Evolutionary conservation across 2,888 invertebrate genomes (phyloP).

Genomic region (Eulithis testata): DNA sequence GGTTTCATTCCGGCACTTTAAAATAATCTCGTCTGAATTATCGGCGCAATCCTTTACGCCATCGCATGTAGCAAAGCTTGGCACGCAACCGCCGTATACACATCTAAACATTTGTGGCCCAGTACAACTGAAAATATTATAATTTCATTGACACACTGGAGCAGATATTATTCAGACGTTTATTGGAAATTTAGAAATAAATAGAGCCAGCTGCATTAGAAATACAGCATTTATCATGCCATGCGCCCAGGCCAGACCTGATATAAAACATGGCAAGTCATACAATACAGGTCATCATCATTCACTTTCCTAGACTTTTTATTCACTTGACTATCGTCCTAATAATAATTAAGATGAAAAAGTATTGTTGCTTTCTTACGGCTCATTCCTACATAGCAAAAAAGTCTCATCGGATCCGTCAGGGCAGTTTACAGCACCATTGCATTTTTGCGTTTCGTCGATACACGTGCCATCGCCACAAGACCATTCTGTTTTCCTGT

Average conservation of each 20-base stretch:
- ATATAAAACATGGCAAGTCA: no score
- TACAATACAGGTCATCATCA: no score
- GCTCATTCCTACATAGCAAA: conserved; percentile 12
- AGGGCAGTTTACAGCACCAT: conserved; percentile 31
- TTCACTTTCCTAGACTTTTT: no score
- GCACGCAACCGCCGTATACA: conserved; percentile 18
- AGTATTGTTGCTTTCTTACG: conserved; percentile 13
- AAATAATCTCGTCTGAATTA: conserved; percentile 20
- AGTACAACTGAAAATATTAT: conserved; percentile 6
- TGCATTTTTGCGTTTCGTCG: conserved; percentile 18
- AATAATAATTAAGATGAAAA: neutral
- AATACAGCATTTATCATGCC: no score
- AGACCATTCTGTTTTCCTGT: conserved; percentile 3
- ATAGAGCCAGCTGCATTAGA: no score
- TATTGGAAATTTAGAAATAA: no score
- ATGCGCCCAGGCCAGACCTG: no score
- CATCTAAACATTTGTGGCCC: conserved; percentile 12
- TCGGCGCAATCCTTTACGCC: conserved; percentile 17
- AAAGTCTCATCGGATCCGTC: conserved; percentile 25
- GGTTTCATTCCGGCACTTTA: conserved; percentile 15
- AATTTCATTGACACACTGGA: neutral
- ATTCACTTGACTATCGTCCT: no score
- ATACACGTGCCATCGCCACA: conserved; percentile 33
- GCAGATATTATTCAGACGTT: no score
- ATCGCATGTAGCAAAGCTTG: conserved; percentile 12